Evolutionary conservation across 2,113 vertebrate genomes (phyloP).

Genomic region (Egretta garzetta): DNA sequence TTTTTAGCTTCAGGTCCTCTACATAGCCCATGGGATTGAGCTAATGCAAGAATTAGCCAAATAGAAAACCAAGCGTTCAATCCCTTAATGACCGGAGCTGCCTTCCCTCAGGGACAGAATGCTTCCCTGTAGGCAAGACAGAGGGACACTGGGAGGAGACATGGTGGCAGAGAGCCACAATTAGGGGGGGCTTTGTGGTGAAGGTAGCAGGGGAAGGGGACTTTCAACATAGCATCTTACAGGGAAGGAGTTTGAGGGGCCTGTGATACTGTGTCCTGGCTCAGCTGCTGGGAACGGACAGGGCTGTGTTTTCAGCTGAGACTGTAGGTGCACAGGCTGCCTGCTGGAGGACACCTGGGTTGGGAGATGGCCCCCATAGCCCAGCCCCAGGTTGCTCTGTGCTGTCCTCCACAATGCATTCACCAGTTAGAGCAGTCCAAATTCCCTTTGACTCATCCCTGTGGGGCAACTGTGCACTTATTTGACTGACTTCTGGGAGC

Average conservation of each 20-base stretch:
- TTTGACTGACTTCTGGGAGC: not conserved
- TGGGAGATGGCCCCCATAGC: not conserved
- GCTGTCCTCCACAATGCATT: not conserved
- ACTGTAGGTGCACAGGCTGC: not conserved
- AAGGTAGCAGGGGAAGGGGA: not conserved
- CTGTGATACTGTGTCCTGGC: not conserved
- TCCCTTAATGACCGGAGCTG: conserved; percentile 27
- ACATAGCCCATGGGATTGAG: not conserved
- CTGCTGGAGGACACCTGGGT: not conserved
- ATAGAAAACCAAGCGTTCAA: not conserved
- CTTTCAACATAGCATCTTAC: not conserved
- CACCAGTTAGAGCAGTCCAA: not conserved
- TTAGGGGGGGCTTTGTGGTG: not conserved
- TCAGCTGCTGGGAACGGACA: not conserved
- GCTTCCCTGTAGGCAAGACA: not conserved
- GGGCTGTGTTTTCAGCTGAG: not conserved
- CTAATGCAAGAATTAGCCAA: conserved; percentile 16
- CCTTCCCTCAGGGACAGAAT: not conserved
- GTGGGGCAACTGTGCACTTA: not conserved
- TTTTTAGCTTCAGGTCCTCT: conserved; percentile 45
- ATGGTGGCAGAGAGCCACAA: not conserved
- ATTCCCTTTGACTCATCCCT: not conserved
- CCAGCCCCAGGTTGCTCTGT: not conserved
- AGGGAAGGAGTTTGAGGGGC: not conserved
- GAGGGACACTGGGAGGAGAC: not conserved